These are phyloP conservation scores for Pollicipes pollicipes DNA, from an alignment of 1,140 invertebrate species.

Conservation along the genomic window DNA sequence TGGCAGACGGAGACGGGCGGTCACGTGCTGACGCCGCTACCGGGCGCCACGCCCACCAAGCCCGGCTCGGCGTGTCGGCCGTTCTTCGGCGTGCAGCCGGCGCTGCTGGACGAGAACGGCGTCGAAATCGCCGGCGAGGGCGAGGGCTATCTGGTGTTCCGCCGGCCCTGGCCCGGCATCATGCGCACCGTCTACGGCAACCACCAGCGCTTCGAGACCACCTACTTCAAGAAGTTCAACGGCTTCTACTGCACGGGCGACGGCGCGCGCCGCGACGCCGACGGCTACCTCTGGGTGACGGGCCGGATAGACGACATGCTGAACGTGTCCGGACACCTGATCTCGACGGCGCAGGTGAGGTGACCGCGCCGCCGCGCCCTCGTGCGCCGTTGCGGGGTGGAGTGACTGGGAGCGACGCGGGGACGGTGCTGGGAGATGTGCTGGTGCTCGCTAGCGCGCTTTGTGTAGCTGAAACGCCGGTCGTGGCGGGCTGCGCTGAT, in stretches of 20 bases:
- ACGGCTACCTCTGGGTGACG: slow-evolving; percentile 93
- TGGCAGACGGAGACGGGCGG: slow-evolving; percentile 98
- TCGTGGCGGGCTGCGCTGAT: no score
- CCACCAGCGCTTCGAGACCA: slow-evolving; percentile 79
- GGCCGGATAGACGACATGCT: slow-evolving; percentile 95
- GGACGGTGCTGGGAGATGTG: no score
- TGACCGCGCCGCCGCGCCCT: no score
- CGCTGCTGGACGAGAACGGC: slow-evolving; percentile 71
- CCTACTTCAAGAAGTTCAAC: slow-evolving; percentile 88
- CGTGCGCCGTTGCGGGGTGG: no score
- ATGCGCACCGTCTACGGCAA: slow-evolving; percentile 85
- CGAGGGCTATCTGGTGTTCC: slow-evolving; percentile 86
- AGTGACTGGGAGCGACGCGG: no score
- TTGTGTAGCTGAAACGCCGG: no score
- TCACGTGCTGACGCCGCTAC: slow-evolving; percentile 82
- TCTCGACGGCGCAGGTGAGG: slow-evolving; percentile 78
- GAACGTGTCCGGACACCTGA: slow-evolving; percentile 91
- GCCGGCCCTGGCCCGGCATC: slow-evolving; percentile 88
- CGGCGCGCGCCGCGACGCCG: slow-evolving; percentile 33
- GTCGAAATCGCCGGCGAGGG: slow-evolving; percentile 66
- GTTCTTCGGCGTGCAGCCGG: slow-evolving; percentile 87
- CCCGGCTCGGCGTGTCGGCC: slow-evolving; percentile 84
- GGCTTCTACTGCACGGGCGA: slow-evolving; percentile 96
- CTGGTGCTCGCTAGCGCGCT: no score
- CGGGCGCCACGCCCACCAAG: slow-evolving; percentile 87